A percentile compares a stretch with the other conserved stretches of the same genome.
These are phyloP conservation scores for Strix occidentalis DNA, from an alignment of 2,797 vertebrate species.

Conservation along the genomic window DNA sequence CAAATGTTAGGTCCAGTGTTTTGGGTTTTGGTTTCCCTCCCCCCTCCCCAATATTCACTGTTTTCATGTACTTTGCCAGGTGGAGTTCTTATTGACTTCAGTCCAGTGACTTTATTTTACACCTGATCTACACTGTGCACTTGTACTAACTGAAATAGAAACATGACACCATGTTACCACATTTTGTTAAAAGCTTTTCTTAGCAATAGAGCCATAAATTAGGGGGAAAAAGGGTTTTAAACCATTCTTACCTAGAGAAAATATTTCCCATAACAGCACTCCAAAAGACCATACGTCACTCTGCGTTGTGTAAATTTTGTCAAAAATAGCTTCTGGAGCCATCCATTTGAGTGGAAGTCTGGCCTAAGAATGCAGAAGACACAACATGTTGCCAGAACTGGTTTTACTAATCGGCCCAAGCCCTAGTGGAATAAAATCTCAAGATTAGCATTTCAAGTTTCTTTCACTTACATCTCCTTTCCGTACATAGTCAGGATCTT, in stretches of 20 bases:
- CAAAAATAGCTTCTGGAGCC: slow-evolving; percentile 95
- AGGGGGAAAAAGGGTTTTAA: background rate
- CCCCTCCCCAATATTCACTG: background rate
- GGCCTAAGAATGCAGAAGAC: slow-evolving; percentile 75
- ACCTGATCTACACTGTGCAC: background rate
- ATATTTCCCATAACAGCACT: slow-evolving; percentile 95
- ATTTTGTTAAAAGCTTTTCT: background rate
- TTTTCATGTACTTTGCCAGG: background rate
- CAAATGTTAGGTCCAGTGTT: background rate
- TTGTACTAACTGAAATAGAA: background rate
- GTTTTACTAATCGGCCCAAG: background rate
- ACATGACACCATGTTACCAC: background rate
- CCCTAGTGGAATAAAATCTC: fast-evolving
- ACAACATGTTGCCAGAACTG: background rate
- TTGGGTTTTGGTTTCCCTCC: background rate
- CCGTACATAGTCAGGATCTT: slow-evolving; percentile 93
- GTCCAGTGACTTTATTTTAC: background rate
- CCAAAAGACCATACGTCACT: slow-evolving; percentile 96
- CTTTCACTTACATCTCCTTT: slow-evolving; percentile 90
- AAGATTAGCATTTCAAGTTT: background rate
- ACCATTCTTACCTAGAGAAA: slow-evolving; percentile 87
- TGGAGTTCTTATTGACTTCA: background rate
- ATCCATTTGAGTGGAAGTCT: slow-evolving; percentile 95
- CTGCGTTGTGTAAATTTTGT: slow-evolving; percentile 94
- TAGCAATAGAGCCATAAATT: background rate